Evolutionary conservation across 1,140 invertebrate genomes (phyloP), one percentile per base, ranked within the genome.

Genomic region (Chionoecetes opilio): DNA sequence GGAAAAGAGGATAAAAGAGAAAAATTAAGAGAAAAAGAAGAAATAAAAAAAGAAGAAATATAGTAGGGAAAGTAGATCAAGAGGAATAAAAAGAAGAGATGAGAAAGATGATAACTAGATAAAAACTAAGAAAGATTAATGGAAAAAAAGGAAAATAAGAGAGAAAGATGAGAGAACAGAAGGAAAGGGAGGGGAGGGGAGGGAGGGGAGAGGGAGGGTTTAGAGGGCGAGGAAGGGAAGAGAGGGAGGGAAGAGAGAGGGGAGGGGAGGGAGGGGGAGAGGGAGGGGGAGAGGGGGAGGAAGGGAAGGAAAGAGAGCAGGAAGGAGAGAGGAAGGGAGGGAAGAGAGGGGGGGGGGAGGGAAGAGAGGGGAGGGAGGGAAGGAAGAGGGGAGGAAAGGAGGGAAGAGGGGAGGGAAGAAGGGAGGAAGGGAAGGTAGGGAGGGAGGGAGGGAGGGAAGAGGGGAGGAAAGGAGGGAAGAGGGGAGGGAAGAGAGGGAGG

Each of bases 401-500:
- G 29, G 26, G 31, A 32, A 82, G 63, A 34, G 34, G 63, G 26
- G 11, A 53, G 17, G 14, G 9, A 32, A 35, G 26, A 17, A 82
- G 32, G 37, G 37, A 32, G 11, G 34, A 75, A 21, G 17, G 21
- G 35, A 38, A 32, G 63, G 35, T 41, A 34, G 26, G 34, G 32
- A n/a, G 26, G 82, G 35, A 41, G 34, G 34, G 11, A 34, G 38
- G 82, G 21, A 75, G 35, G 6, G 31, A n/a, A 34, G n/a, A 37
- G 84, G 37, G 29, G 37, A 63, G 37, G 91, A 63, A 29, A 32
- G 46, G 41, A 63, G 34, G 53, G 29, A 26, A 32, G 91, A 82
- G 53, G 31, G 32, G 31, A 63, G 82, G 53, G 29, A 31, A 75
- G 75, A 92, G 91, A 75, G 46, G 41, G 91, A 92, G 91, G 41